Evolutionary conservation across 2,113 vertebrate genomes (phyloP).

Genomic region (zebrafish (Danio rerio)): DNA sequence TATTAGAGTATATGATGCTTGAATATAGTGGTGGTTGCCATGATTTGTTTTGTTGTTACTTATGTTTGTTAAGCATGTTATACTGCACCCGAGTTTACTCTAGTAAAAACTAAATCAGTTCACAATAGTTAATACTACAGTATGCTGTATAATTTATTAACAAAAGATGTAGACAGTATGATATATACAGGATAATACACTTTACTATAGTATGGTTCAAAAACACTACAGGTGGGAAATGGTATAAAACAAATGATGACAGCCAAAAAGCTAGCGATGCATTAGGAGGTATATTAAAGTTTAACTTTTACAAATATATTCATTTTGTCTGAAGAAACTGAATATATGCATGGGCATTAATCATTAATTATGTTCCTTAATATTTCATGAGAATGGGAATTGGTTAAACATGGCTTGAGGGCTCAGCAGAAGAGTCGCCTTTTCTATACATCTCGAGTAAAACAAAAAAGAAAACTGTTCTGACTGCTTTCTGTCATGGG

Average conservation of each 20-base stretch:
- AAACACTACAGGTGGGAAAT: too few species aligned
- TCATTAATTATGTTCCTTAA: not conserved
- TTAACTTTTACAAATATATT: not conserved
- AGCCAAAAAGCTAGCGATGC: not conserved
- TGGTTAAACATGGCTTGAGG: slow-evolving; percentile 17
- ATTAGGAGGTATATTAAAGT: not conserved
- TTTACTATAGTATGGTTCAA: too few species aligned
- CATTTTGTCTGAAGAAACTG: not conserved
- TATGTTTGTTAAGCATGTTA: too few species aligned
- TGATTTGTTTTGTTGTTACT: too few species aligned
- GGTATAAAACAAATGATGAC: not conserved
- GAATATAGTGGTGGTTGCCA: too few species aligned
- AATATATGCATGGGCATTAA: slow-evolving; percentile 24
- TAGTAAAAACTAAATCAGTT: too few species aligned
- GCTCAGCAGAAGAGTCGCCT: not conserved
- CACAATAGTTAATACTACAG: too few species aligned
- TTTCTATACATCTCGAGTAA: not conserved
- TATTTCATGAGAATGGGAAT: slow-evolving; percentile 2
- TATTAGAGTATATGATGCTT: too few species aligned
- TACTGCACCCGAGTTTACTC: too few species aligned
- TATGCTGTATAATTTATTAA: too few species aligned
- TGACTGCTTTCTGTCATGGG: not conserved
- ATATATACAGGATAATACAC: too few species aligned
- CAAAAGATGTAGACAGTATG: too few species aligned
- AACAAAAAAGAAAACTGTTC: not conserved